phyloP scores from a whole-genome alignment of 2,797 vertebrate species.

The Momotus momota region DNA sequence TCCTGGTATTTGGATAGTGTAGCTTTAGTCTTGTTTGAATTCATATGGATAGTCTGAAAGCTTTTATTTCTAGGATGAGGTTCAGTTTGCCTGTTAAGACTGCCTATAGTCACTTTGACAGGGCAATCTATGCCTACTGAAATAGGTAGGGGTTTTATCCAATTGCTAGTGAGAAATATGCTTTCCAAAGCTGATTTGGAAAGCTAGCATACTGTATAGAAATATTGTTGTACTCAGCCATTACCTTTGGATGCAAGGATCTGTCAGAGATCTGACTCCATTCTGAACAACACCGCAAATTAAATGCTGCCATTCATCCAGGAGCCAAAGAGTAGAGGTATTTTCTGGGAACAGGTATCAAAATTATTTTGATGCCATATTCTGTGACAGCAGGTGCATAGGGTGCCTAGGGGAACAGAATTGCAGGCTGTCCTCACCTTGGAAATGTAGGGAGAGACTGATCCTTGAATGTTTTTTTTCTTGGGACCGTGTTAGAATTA shows the following conservation, averaged over 20 bases:
- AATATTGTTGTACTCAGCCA: background rate
- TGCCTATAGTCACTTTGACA: background rate
- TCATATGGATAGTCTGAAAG: background rate
- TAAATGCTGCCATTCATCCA: background rate
- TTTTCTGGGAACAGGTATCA: background rate
- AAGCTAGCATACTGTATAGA: background rate
- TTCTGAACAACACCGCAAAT: background rate
- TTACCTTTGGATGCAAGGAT: background rate
- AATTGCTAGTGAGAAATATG: background rate
- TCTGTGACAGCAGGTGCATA: background rate
- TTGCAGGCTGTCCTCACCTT: background rate
- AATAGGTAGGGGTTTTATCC: background rate
- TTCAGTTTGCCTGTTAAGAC: background rate
- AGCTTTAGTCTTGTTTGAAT: background rate
- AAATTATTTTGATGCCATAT: background rate
- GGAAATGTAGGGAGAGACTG: background rate
- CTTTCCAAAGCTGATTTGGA: background rate
- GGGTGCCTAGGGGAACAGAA: background rate
- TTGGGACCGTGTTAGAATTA: rapidly evolving
- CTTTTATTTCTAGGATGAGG: background rate
- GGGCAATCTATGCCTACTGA: background rate
- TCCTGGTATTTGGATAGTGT: background rate
- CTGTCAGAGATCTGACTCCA: background rate
- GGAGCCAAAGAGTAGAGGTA: background rate
- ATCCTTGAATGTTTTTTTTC: background rate